Base-by-base conservation (phyloP, 2,113 vertebrate genomes). In the Merops nubicus region DNA sequence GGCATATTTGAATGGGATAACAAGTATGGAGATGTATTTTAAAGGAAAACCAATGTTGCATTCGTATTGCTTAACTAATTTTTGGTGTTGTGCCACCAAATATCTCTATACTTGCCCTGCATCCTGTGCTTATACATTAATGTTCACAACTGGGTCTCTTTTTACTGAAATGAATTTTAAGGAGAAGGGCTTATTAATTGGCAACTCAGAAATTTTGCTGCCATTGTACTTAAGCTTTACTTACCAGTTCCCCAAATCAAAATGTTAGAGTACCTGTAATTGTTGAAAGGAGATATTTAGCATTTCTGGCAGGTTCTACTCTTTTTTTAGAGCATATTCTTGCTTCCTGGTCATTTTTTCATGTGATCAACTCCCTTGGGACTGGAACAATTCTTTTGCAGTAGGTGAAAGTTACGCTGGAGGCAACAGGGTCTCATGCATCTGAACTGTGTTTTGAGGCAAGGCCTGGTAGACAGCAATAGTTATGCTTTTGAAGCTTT, bases 401-500 rank as follows among this genome's bases (percentile, higher is more conserved):
- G 34, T 31, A 34, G 26, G 34, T 0, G 3, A 78, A 83, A 76
- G 50, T 19, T 60, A 31, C 2, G 53, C 29, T 50, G 29, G 47
- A 83, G 42, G 80, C 29, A 76, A 50, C 5, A 36, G 25, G 5
- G 12, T 22, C 17, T 76, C 15, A 10, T 14, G 26, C 29, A 43
- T 43, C 47, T 91, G 19, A 93, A 64, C 38, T 65, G 20, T 67
- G 31, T 91, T 84, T 59, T 54, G 50, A 69, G 64, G 60, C 48
- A 72, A 62, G 34, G 21, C 54, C 25, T 54, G 23, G 15, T 43
- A 81, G 63, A 74, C 74, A 67, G 12, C 23, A 48, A 6, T 48
- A 3, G 38, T 86, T 25, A 3, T 2, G 72, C 68, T 95, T 96
- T 92, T 95, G 88, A 93, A 90, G 79, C 8, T 92, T 93, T 93